Conservation (phyloP, 1,140 invertebrate species). For the Kradibia gibbosae region DNA sequence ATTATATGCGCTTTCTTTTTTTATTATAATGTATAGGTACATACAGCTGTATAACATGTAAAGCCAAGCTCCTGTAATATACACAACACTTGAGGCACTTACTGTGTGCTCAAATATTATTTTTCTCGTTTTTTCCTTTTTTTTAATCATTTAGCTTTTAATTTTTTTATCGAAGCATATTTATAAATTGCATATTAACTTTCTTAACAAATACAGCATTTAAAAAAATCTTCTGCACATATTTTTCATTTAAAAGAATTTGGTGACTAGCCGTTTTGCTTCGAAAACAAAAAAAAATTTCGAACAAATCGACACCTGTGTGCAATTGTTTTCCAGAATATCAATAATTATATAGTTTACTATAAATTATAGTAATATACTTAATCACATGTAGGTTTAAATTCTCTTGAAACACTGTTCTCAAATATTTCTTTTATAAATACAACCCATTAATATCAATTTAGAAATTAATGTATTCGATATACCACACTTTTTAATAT, state of each 20-base stretch:
- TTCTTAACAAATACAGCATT: conserved; percentile 63
- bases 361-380: conserved; percentile 22
- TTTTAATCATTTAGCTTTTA: conserved; percentile 34
- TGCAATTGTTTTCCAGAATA: conserved; percentile 65
- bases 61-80: conserved; percentile 72
- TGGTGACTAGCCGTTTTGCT: conserved; percentile 45
- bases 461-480: conserved; percentile 36
- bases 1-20: conserved; percentile 68
- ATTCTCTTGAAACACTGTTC: not conserved
- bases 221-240: conserved; percentile 65
- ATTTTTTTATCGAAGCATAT: conserved; percentile 66
- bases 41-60: conserved; percentile 72
- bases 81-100: conserved; percentile 74
- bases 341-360: conserved; percentile 48
- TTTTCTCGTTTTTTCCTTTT: conserved; percentile 62
- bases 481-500: conserved; percentile 30
- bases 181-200: conserved; percentile 68
- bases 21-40: conserved; percentile 69
- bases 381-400: conserved; percentile 17
- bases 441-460: conserved; percentile 20
- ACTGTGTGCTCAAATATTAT: conserved; percentile 72
- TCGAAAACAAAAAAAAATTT: conserved; percentile 48
- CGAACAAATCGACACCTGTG: conserved; percentile 39
- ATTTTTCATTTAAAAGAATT: conserved; percentile 46
- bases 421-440: not conserved